Base-by-base conservation (phyloP, 2,113 vertebrate species). In the Ptilorrhoa leucosticta region DNA sequence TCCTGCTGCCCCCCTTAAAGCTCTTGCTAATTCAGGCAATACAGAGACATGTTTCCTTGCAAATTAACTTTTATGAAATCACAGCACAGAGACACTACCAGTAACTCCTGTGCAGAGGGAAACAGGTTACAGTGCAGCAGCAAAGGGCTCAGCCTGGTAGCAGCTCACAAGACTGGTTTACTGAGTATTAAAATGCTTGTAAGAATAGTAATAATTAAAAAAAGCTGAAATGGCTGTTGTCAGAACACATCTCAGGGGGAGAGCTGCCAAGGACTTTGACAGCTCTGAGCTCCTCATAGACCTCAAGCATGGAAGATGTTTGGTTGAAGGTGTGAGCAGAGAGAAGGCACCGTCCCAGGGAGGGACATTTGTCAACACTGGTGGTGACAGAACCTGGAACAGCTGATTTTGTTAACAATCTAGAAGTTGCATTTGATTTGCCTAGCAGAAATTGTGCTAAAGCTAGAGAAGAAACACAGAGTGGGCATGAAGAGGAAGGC, bases 401-500 rank as follows among this genome's bases (percentile, higher is more conserved):
- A 83, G 86, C 76, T 78, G 83, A 90, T 81, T 94, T 79, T 75
- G 60, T 70, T 90, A 95, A 82, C 88, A 75, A 96, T 90, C 14
- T 56, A 77, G 83, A 90, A 84, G 65, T 15, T 82, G 80, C 53
- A 78, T 83, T 90, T 42, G 4, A 81, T 96, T 95, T 89, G 76
- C 72, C 80, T 65, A 78, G 65, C 50, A 94, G 82, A 90, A 94
- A 93, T 53, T 11, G 3, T 60, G 75, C 66, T 90, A 89, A 80
- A 80, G 75, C 91, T 73, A 53, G 53, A 85, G 75, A 91, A 85
- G 42, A 95, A 94, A 85, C 69, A 91, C 69, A 56, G 83, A 86
- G 81, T 24, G 61, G 73, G 93, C 92, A 90, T 60, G 76, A 95
- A 92, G 72, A 81, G 86, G 42, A 96, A 94, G 51, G 90, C 84